These are phyloP conservation scores for Zaprionus inermis DNA, from an alignment of 1,140 invertebrate genomes.

Conservation along the genomic window DNA sequence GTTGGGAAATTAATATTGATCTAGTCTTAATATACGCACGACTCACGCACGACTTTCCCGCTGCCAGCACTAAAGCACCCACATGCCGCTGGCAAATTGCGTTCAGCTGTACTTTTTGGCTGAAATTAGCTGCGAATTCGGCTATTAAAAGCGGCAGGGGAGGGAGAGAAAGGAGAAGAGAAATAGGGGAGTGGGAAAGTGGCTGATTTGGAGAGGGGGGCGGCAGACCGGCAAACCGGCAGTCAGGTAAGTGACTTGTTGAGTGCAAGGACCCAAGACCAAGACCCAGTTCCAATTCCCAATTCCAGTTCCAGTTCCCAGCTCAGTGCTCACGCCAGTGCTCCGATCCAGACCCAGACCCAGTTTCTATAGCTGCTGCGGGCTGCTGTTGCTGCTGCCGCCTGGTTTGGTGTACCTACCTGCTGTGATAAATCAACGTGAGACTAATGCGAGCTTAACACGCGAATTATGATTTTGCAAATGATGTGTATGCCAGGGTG, in stretches of 20 bases:
- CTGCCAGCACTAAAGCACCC: conserved; percentile 43
- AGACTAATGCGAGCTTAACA: conserved; percentile 83
- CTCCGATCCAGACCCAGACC: conserved; percentile 63
- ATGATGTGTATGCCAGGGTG: conserved; percentile 61
- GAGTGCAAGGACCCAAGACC: conserved; percentile 50
- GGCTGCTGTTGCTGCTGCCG: not conserved
- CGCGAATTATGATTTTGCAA: conserved; percentile 83
- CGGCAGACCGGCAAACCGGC: not conserved
- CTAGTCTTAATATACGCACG: no score
- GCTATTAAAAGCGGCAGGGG: conserved; percentile 69
- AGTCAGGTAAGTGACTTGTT: not conserved
- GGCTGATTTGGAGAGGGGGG: not conserved
- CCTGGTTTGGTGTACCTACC: conserved; percentile 39
- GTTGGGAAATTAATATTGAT: no score
- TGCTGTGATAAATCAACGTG: conserved; percentile 83
- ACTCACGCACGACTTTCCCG: conserved; percentile 4
- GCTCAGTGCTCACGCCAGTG: not conserved
- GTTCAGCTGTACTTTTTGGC: conserved; percentile 48
- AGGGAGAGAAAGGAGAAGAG: conserved; percentile 6
- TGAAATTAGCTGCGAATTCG: conserved; percentile 72
- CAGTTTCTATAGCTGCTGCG: conserved; percentile 58
- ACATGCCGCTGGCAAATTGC: conserved; percentile 40
- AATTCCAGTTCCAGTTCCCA: conserved; percentile 30
- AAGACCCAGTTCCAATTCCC: conserved; percentile 63
- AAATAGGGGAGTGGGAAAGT: no score